These are phyloP conservation scores for Dermochelys coriacea DNA, from an alignment of 2,797 vertebrate species.

Conservation along the genomic window DNA sequence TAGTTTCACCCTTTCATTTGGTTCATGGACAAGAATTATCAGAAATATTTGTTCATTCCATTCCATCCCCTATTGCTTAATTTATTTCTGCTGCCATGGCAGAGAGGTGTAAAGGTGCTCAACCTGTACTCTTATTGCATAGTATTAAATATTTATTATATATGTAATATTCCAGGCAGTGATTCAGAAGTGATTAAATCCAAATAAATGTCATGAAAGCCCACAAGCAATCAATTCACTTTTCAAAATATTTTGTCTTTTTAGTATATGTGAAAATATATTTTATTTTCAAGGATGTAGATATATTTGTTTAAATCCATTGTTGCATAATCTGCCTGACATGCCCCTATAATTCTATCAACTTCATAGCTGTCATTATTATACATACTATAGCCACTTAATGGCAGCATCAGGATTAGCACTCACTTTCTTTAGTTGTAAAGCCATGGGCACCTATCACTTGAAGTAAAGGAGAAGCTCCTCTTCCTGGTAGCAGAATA, in stretches of 20 bases:
- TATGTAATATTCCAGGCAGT: slow-evolving; percentile 8
- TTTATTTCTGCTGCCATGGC: neutral
- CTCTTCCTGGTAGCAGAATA: neutral
- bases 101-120: neutral
- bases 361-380: neutral
- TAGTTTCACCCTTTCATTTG: neutral
- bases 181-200: neutral
- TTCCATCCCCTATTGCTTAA: fast-evolving
- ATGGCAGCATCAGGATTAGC: neutral
- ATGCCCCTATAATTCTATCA: neutral
- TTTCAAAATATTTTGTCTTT: slow-evolving; percentile 5
- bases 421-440: neutral
- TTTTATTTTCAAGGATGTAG: slow-evolving; percentile 42
- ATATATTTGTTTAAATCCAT: slow-evolving; percentile 10
- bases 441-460: neutral
- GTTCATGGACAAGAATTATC: neutral
- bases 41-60: slow-evolving; percentile 16
- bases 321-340: slow-evolving; percentile 7
- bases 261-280: slow-evolving; percentile 9
- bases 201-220: neutral
- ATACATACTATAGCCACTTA: neutral
- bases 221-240: neutral
- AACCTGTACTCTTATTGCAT: slow-evolving; percentile 27
- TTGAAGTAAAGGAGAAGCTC: neutral
- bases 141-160: slow-evolving; percentile 56